A percentile compares a stretch with the other conserved stretches of the same genome.
phyloP scores from a whole-genome alignment of 2,888 invertebrate genomes.

The Selenia dentaria region DNA sequence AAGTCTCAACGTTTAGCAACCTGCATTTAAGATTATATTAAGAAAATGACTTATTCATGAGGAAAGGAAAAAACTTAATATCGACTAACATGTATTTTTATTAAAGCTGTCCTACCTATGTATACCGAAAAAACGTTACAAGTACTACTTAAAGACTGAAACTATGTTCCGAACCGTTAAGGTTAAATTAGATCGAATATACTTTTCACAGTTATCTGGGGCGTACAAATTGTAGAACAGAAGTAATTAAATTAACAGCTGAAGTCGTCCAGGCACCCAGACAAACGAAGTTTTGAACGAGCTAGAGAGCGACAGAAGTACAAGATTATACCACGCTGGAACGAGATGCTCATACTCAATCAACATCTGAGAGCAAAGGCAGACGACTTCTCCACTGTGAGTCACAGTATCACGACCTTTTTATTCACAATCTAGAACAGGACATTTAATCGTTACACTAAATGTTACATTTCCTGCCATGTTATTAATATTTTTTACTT shows the following conservation, averaged over 20 bases:
- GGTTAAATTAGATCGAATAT: slow-evolving; percentile 4
- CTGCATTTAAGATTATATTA: too few species aligned
- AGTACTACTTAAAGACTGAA: too few species aligned
- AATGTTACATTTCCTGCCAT: slow-evolving; percentile 38
- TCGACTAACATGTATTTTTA: too few species aligned
- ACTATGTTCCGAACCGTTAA: background rate
- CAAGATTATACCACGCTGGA: slow-evolving; percentile 46
- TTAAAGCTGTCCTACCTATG: too few species aligned
- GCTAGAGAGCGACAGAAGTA: slow-evolving; percentile 60
- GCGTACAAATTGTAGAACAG: slow-evolving; percentile 46
- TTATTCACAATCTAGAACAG: slow-evolving; percentile 44
- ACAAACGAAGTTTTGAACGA: slow-evolving; percentile 50
- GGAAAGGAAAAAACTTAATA: too few species aligned
- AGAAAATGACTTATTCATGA: too few species aligned
- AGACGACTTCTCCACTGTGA: slow-evolving; percentile 65
- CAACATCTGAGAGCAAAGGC: slow-evolving; percentile 53
- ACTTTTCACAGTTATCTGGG: slow-evolving; percentile 32
- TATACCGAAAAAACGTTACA: too few species aligned
- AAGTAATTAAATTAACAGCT: slow-evolving; percentile 75
- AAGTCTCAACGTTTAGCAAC: too few species aligned
- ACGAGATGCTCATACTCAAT: slow-evolving; percentile 61
- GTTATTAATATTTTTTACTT: slow-evolving; percentile 28
- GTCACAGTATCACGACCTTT: slow-evolving; percentile 56
- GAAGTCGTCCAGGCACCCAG: slow-evolving; percentile 60
- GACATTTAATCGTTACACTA: slow-evolving; percentile 39